Conservation (phyloP, 1,140 invertebrate species). For the Homalodisca vitripennis region DNA sequence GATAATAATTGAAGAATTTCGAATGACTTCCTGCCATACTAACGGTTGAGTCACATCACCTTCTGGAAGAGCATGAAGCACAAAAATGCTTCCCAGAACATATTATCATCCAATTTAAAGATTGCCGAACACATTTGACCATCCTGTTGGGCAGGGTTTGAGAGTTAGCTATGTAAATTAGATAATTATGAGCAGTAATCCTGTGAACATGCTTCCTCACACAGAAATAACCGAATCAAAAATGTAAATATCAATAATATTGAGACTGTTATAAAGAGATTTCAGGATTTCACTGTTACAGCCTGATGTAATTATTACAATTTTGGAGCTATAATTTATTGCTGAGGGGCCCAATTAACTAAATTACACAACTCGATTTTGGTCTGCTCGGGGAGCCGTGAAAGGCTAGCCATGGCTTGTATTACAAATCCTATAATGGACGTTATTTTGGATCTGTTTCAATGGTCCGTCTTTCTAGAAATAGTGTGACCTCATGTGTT, state of each 20-base stretch:
- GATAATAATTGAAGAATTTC: too few species aligned
- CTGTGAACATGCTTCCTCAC: neutral
- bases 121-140: neutral
- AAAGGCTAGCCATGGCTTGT: neutral
- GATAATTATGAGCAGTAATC: neutral
- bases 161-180: neutral
- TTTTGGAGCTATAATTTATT: neutral
- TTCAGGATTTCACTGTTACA: neutral
- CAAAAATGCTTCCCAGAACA: neutral
- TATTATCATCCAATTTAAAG: neutral
- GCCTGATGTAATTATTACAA: neutral
- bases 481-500: too few species aligned
- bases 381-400: neutral
- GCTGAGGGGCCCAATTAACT: neutral
- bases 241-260: neutral
- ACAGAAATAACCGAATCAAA: neutral
- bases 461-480: too few species aligned
- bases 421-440: neutral
- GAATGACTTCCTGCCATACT: too few species aligned
- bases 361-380: neutral
- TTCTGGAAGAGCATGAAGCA: too few species aligned
- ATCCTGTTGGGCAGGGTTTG: neutral
- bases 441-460: neutral
- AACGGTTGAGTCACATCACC: neutral
- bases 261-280: neutral